These are phyloP conservation scores for Alsophila aescularia DNA, from an alignment of 2,888 invertebrate species.

Conservation along the genomic window DNA sequence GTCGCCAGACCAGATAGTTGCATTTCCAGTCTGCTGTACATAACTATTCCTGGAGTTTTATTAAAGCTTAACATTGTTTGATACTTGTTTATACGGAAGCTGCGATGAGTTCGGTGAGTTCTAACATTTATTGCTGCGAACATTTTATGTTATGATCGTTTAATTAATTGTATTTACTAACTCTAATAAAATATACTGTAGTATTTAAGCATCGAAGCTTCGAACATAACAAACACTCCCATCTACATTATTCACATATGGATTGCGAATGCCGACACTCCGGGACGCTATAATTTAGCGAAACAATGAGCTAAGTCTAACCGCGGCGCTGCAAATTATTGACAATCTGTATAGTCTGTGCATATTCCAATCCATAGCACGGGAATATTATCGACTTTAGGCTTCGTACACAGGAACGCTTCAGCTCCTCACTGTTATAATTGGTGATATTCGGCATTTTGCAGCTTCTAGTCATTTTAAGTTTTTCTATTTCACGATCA, in stretches of 20 bases:
- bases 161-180: neutral
- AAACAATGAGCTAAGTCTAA: slow-evolving; percentile 30
- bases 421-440: neutral
- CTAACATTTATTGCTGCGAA: neutral
- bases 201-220: neutral
- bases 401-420: neutral
- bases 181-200: too few species aligned
- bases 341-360: slow-evolving; percentile 18
- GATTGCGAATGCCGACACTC: slow-evolving; percentile 1
- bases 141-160: neutral
- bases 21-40: slow-evolving; percentile 74
- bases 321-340: slow-evolving; percentile 27
- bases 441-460: neutral
- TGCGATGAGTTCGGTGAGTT: slow-evolving; percentile 12
- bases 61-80: slow-evolving; percentile 72
- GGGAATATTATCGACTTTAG: neutral
- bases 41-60: slow-evolving; percentile 74
- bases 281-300: slow-evolving; percentile 23
- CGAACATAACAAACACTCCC: neutral
- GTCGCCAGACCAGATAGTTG: slow-evolving; percentile 78
- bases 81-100: slow-evolving; percentile 41
- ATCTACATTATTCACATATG: neutral
- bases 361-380: slow-evolving; percentile 8
- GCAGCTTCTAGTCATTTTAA: neutral
- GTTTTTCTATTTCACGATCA: too few species aligned